Conservation (phyloP, 2,113 vertebrate genomes). For the Ictalurus furcatus region DNA sequence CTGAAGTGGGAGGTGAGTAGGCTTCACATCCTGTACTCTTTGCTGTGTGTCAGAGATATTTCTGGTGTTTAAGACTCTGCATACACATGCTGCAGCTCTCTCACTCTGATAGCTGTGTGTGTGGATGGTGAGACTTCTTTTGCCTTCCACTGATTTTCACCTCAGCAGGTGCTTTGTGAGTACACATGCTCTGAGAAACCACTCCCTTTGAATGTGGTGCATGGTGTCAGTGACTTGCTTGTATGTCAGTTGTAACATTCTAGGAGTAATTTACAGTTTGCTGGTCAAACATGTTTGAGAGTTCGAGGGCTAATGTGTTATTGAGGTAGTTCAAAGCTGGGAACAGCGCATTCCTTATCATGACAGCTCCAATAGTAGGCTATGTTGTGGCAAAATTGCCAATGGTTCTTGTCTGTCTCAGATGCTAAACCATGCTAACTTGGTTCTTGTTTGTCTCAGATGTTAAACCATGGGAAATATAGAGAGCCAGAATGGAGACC, state of each 20-base stretch:
- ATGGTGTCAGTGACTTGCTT: neutral
- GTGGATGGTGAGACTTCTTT: slow-evolving; percentile 15
- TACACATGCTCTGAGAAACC: neutral
- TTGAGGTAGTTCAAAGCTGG: neutral
- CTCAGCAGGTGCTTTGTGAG: slow-evolving; percentile 31
- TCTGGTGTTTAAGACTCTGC: slow-evolving; percentile 27
- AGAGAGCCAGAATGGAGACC: slow-evolving; percentile 92
- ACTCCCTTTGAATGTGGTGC: neutral
- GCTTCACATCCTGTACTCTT: slow-evolving; percentile 5
- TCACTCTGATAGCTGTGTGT: slow-evolving; percentile 20
- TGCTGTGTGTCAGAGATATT: slow-evolving; percentile 50
- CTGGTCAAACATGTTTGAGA: slow-evolving; percentile 29
- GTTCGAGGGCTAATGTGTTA: slow-evolving; percentile 4
- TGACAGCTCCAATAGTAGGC: neutral
- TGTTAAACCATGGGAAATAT: slow-evolving; percentile 90
- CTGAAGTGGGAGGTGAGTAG: slow-evolving; percentile 10
- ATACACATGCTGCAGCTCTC: slow-evolving; percentile 14
- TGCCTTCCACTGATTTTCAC: slow-evolving; percentile 33
- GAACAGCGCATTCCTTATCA: neutral
- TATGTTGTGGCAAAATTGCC: neutral
- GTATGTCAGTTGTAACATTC: neutral
- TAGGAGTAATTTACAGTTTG: slow-evolving; percentile 8
- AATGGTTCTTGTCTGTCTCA: slow-evolving; percentile 48
- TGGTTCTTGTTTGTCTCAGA: slow-evolving; percentile 60
- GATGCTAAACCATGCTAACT: slow-evolving; percentile 73